Evolutionary conservation across 2,888 invertebrate genomes (phyloP).

Genomic region (Pollenia labialis): DNA sequence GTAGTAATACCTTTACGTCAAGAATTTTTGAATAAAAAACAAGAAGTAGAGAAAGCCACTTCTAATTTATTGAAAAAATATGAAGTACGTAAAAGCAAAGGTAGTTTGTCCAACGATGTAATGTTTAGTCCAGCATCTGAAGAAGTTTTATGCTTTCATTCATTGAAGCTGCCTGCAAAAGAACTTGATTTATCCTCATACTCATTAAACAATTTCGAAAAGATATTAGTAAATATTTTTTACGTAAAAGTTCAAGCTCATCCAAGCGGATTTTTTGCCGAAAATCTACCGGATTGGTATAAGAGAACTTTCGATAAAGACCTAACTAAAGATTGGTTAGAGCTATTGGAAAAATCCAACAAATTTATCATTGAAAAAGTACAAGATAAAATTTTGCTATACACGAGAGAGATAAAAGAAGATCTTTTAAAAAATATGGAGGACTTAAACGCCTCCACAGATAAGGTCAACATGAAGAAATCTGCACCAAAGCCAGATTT

Average conservation of each 20-base stretch:
- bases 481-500: neutral
- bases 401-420: constrained; percentile 8
- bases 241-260: constrained; percentile 53
- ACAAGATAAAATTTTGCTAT: constrained; percentile 50
- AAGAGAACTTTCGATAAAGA: constrained; percentile 49
- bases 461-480: neutral
- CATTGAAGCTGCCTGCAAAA: neutral
- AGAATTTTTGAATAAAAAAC: constrained; percentile 33
- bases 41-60: constrained; percentile 4
- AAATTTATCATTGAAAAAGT: constrained; percentile 52
- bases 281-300: constrained; percentile 55
- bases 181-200: neutral
- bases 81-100: neutral
- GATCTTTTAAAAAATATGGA: neutral
- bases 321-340: constrained; percentile 40
- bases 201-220: constrained; percentile 22
- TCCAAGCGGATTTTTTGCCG: constrained; percentile 53
- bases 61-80: constrained; percentile 12
- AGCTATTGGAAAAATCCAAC: constrained; percentile 41
- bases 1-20: constrained; percentile 10
- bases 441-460: neutral
- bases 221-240: constrained; percentile 37
- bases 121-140: neutral
- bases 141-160: constrained; percentile 15
- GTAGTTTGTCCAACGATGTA: neutral